These are phyloP conservation scores for Lagria hirta DNA, from an alignment of 2,888 invertebrate genomes.

Conservation along the genomic window DNA sequence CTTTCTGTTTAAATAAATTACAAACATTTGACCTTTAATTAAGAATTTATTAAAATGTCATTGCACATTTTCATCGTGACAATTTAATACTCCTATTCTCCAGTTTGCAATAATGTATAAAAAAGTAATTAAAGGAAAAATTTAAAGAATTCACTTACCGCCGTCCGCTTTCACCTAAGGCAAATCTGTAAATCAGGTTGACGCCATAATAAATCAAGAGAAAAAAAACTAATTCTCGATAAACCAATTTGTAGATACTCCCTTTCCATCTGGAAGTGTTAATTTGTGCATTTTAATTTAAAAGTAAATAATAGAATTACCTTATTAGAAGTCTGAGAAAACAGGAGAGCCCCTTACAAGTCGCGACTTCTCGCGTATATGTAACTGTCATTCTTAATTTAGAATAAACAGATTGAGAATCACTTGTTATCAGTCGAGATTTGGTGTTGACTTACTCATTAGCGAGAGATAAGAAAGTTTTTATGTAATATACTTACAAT, in stretches of 20 bases:
- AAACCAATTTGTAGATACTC: constrained; percentile 90
- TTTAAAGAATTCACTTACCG: constrained; percentile 13
- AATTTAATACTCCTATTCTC: no score
- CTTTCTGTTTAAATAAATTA: no score
- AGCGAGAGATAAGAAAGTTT: no score
- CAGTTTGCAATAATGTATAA: no score
- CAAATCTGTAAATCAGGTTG: constrained; percentile 73
- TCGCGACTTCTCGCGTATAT: constrained; percentile 33
- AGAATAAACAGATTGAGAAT: not conserved
- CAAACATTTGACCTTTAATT: no score
- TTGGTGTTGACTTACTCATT: no score
- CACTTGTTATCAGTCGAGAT: no score
- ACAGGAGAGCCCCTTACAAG: constrained; percentile 68
- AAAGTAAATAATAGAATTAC: constrained; percentile 53
- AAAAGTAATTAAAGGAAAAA: not conserved
- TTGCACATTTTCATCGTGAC: no score
- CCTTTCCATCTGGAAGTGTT: constrained; percentile 77
- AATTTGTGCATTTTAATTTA: constrained; percentile 5
- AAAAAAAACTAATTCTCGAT: constrained; percentile 81
- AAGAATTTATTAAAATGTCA: no score
- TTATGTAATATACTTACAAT: no score
- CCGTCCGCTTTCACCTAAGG: constrained; percentile 4
- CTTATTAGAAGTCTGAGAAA: constrained; percentile 79
- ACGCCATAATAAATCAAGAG: constrained; percentile 74
- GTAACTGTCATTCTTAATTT: constrained; percentile 30